phyloP scores from a whole-genome alignment of 2,113 vertebrate species.

The Hiodon alosoides region DNA sequence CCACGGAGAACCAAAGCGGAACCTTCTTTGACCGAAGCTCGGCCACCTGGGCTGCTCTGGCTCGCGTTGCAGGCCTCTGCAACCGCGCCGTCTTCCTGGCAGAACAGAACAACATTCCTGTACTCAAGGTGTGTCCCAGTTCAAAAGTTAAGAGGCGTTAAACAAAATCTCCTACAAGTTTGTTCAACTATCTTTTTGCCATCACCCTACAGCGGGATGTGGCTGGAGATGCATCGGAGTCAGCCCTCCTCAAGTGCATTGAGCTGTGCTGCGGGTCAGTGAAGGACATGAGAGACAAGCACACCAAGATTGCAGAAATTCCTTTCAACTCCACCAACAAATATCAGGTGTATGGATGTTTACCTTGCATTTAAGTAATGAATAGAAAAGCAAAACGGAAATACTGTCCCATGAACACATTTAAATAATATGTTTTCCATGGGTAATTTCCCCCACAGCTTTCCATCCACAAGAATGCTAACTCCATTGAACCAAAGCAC shows the following conservation, averaged over 20 bases:
- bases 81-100: conserved; percentile 76
- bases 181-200: background rate
- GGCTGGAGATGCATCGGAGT: conserved; percentile 84
- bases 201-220: conserved; percentile 69
- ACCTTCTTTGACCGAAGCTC: conserved; percentile 77
- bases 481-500: conserved; percentile 54
- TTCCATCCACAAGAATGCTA: conserved; percentile 73
- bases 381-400: no score
- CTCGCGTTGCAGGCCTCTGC: conserved; percentile 72
- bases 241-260: conserved; percentile 88
- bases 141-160: background rate
- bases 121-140: conserved; percentile 65
- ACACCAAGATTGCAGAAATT: conserved; percentile 77
- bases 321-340: conserved; percentile 96
- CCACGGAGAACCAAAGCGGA: conserved; percentile 80
- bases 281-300: conserved; percentile 76
- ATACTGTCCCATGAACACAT: background rate
- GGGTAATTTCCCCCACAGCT: conserved; percentile 55
- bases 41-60: conserved; percentile 67
- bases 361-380: background rate
- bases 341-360: conserved; percentile 72
- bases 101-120: conserved; percentile 67
- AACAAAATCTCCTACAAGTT: background rate
- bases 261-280: conserved; percentile 87
- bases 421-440: background rate